A percentile compares a stretch with the other conserved stretches of the same genome.
phyloP scores from a whole-genome alignment of 2,113 vertebrate genomes.

The Strix aluco region DNA sequence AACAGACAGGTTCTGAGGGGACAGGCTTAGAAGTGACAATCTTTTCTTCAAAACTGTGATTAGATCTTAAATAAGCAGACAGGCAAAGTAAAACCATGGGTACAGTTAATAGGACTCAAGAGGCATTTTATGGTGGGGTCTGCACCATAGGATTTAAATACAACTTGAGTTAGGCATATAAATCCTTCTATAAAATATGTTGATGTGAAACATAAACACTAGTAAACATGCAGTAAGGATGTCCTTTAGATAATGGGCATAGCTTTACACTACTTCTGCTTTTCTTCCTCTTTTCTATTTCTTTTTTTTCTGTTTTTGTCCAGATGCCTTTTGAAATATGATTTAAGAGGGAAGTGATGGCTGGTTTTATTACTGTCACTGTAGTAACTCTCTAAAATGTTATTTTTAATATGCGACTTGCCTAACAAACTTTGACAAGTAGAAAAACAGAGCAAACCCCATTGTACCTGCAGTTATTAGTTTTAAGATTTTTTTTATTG shows the following conservation, averaged over 20 bases:
- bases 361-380: neutral
- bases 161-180: slow-evolving; percentile 73
- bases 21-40: slow-evolving; percentile 69
- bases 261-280: neutral
- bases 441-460: neutral
- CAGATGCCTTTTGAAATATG: neutral
- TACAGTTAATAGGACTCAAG: slow-evolving; percentile 82
- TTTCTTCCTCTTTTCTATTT: neutral
- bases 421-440: slow-evolving; percentile 7
- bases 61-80: slow-evolving; percentile 77
- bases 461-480: neutral
- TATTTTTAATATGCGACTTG: neutral
- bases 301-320: neutral
- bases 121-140: slow-evolving; percentile 83
- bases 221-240: slow-evolving; percentile 57
- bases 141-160: slow-evolving; percentile 76
- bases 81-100: slow-evolving; percentile 84
- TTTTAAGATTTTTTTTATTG: neutral
- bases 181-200: slow-evolving; percentile 74
- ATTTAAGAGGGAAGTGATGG: neutral
- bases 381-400: neutral
- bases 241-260: slow-evolving; percentile 6
- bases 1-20: slow-evolving; percentile 70
- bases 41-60: slow-evolving; percentile 67
- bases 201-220: slow-evolving; percentile 55